These are phyloP conservation scores for Liparis tanakae DNA, from an alignment of 2,797 vertebrate genomes.

Conservation along the genomic window DNA sequence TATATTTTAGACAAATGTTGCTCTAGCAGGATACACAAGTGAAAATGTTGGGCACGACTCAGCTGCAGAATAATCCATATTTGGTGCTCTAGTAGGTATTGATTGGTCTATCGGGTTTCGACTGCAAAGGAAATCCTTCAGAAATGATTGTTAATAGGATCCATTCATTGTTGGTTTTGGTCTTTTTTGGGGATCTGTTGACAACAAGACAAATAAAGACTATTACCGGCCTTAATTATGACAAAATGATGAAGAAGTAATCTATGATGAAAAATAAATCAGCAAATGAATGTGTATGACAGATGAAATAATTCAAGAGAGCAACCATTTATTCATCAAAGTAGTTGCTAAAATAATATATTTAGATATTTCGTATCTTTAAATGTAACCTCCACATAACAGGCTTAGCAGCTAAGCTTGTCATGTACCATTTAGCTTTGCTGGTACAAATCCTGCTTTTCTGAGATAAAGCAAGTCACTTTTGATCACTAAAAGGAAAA, in stretches of 20 bases:
- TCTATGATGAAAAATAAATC: not conserved
- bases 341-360: not conserved
- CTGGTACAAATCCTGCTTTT: slow-evolving; percentile 24
- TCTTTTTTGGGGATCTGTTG: slow-evolving; percentile 23
- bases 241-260: not conserved
- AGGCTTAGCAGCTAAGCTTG: slow-evolving; percentile 39
- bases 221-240: not conserved
- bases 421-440: slow-evolving; percentile 27
- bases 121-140: not conserved
- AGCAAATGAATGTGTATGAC: not conserved
- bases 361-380: slow-evolving; percentile 1
- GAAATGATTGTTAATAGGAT: not conserved
- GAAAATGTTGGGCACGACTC: not conserved
- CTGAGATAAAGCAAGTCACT: slow-evolving; percentile 33
- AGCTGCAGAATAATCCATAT: not conserved
- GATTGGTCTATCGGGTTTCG: not conserved
- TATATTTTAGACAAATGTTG: not conserved
- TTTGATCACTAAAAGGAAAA: not conserved
- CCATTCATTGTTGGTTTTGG: slow-evolving; percentile 9
- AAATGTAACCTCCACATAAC: slow-evolving; percentile 33
- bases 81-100: not conserved
- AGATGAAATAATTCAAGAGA: not conserved
- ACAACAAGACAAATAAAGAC: not conserved
- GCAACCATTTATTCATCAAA: not conserved
- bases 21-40: not conserved